A percentile compares a stretch with the other conserved stretches of the same genome.
These are phyloP conservation scores for Nixonia krombeini DNA, from an alignment of 1,140 invertebrate genomes.

Conservation along the genomic window DNA sequence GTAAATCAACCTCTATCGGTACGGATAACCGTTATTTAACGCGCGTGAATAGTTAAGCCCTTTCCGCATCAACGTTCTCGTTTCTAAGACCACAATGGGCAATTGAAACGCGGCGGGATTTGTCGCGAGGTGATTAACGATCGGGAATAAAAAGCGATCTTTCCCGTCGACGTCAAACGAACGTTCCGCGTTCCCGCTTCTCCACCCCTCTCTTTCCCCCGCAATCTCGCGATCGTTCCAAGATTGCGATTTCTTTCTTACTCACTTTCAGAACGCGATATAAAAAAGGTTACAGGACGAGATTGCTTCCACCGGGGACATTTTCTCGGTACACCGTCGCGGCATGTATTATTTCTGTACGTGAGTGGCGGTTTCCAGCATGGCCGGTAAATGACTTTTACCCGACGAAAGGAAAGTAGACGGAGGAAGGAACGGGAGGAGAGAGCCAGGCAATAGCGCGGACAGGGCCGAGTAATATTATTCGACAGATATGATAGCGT, in stretches of 20 bases:
- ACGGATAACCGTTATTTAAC: too few relatives aligned
- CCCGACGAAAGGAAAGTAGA: constrained; percentile 22
- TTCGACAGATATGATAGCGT: constrained; percentile 62
- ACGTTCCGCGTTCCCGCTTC: too few relatives aligned
- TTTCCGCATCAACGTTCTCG: too few relatives aligned
- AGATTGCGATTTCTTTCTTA: constrained; percentile 5
- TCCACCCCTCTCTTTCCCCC: too few relatives aligned
- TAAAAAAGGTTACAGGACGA: constrained; percentile 43
- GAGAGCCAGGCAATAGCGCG: constrained; percentile 32
- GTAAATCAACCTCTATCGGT: too few relatives aligned
- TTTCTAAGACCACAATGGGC: too few relatives aligned
- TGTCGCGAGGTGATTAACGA: too few relatives aligned
- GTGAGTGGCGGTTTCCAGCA: constrained; percentile 39
- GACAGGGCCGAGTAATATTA: constrained; percentile 50
- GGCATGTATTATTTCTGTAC: constrained; percentile 41
- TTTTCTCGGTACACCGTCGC: constrained; percentile 34
- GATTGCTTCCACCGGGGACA: constrained; percentile 39
- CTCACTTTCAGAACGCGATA: constrained; percentile 19
- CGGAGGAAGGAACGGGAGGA: constrained; percentile 8
- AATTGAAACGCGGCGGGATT: too few relatives aligned
- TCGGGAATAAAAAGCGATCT: too few relatives aligned
- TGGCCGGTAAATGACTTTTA: constrained; percentile 42
- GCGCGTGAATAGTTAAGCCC: too few relatives aligned
- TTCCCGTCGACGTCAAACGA: constrained; percentile 8
- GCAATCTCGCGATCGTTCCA: constrained; percentile 29